Evolutionary conservation across 2,888 invertebrate genomes (phyloP), one percentile per base, ranked within the genome.

Genomic region (Limnephilus marmoratus): DNA sequence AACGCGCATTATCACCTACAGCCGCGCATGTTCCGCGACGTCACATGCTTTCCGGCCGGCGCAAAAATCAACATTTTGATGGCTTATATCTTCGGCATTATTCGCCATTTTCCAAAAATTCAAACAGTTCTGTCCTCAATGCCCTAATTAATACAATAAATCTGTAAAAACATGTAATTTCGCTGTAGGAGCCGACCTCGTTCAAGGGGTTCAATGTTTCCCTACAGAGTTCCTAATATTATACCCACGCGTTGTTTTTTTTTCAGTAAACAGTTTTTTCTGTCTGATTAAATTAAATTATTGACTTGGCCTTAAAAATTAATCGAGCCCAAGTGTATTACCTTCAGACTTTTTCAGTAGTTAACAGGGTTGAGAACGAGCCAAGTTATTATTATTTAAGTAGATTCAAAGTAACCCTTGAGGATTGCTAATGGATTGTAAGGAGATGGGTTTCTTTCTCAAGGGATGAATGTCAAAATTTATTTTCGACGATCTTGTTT

Each of bases 361-460:
- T 86, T 49, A 37, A 86, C n/a, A 86, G 86, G 45, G 86, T 53
- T 86, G 68, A 86, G 45, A 86, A 45, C 18, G 29, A 45, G 45
- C 29, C 86, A 49, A 86, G 49, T 37, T 37, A 37, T 4, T 41
- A 45, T 24, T 68, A 68, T 18, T n/a, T 85, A 86, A 49, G 29
- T 18, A 29, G 12, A 86, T 41, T 86, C 15, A 45, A 29, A 86
- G 29, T 31, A 45, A n/a, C 53, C 34, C n/a, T 3, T 15, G 29
- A 86, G 31, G 68, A n/a, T n/a, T 24, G 7, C 68, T 68, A n/a
- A 68, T 68, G 24, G 24, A 68, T 68, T 24, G 68, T 9, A 68
- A 68, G n/a, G 24, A 24, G 68, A 7, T 68, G 68, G n/a, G 1
- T 68, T 68, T 68, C 68, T 1, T 68, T n/a, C 68, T 68, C 68